Evolutionary conservation across 2,113 vertebrate species (phyloP).

Genomic region (Plectropomus leopardus): DNA sequence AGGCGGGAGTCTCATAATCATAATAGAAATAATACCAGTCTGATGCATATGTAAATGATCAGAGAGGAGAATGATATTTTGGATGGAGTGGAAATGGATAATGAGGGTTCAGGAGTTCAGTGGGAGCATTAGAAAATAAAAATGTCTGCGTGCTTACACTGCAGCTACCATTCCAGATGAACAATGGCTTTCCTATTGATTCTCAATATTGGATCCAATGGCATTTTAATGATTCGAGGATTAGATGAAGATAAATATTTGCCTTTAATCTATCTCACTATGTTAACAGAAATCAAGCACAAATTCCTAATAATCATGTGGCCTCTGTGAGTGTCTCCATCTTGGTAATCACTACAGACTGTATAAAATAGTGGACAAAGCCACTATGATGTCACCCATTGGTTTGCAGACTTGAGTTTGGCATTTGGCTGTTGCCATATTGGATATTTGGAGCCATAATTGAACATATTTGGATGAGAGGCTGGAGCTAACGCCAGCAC

Average conservation of each 20-base stretch:
- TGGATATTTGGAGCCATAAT: too few relatives aligned
- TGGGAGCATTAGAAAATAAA: slow-evolving; percentile 65
- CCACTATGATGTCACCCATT: too few relatives aligned
- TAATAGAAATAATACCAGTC: slow-evolving; percentile 79
- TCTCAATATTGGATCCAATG: slow-evolving; percentile 63
- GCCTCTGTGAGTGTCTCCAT: slow-evolving; percentile 33
- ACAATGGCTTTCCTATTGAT: slow-evolving; percentile 58
- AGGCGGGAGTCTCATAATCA: slow-evolving; percentile 69
- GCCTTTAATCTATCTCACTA: slow-evolving; percentile 33
- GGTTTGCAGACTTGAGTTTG: too few relatives aligned
- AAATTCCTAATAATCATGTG: slow-evolving; percentile 13
- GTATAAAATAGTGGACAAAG: too few relatives aligned
- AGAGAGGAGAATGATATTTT: slow-evolving; percentile 66
- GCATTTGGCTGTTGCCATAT: too few relatives aligned
- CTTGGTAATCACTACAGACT: background rate
- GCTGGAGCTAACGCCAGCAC: too few relatives aligned
- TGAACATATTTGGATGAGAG: too few relatives aligned
- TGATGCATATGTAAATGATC: slow-evolving; percentile 80
- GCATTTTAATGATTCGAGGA: slow-evolving; percentile 64
- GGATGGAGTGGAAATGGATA: slow-evolving; percentile 60
- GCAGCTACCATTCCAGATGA: slow-evolving; percentile 50
- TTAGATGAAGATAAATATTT: slow-evolving; percentile 73
- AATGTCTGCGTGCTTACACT: slow-evolving; percentile 39
- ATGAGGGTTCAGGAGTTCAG: slow-evolving; percentile 85
- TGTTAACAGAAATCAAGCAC: slow-evolving; percentile 38